These are phyloP conservation scores for Cephus pulcher DNA, from an alignment of 2,888 invertebrate genomes.

Conservation along the genomic window DNA sequence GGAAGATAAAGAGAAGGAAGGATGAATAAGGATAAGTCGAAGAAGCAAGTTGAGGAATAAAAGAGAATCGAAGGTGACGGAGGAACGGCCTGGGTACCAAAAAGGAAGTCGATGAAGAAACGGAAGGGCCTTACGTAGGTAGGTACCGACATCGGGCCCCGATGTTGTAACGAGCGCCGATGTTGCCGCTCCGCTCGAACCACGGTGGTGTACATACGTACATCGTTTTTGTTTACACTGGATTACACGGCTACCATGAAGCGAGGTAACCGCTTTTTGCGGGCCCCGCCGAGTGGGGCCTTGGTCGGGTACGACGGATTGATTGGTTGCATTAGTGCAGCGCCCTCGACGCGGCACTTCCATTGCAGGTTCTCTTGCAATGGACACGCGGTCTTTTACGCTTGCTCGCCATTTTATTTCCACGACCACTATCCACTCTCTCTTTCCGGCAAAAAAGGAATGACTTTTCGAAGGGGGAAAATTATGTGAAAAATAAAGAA, in stretches of 20 bases:
- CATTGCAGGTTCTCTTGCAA: not conserved
- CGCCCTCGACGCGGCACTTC: not conserved
- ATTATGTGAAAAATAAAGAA: not conserved
- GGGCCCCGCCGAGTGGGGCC: constrained; percentile 19
- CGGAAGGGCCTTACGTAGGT: not conserved
- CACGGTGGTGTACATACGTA: constrained; percentile 33
- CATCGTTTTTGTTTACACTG: constrained; percentile 52
- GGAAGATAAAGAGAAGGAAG: not conserved
- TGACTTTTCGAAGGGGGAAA: not conserved
- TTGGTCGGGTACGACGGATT: constrained; percentile 14
- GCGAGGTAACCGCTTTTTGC: constrained; percentile 54
- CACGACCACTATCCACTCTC: not conserved
- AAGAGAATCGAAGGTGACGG: not conserved
- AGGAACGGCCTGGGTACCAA: not conserved
- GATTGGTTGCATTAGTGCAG: constrained; percentile 8
- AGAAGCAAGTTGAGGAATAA: not conserved
- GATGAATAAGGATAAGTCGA: not conserved
- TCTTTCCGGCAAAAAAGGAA: not conserved
- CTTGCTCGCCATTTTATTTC: not conserved
- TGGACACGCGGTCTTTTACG: not conserved
- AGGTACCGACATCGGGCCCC: not conserved
- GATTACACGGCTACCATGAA: constrained; percentile 57
- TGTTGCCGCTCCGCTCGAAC: not conserved
- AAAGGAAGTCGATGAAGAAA: not conserved
- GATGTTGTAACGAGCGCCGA: not conserved